Conservation (phyloP, 1,140 invertebrate species). For the Calephelis nemesis region DNA sequence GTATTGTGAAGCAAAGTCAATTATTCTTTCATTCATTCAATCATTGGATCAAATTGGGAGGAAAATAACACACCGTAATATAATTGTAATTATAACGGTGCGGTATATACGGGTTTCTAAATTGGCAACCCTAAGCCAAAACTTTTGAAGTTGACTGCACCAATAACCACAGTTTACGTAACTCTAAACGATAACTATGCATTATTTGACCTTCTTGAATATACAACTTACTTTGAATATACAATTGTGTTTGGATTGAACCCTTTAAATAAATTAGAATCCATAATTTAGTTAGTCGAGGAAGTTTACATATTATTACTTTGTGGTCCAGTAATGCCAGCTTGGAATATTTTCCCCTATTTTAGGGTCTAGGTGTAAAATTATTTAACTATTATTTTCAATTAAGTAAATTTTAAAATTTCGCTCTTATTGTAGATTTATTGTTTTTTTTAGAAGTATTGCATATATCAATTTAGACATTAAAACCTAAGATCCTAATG, state of each 20-base stretch:
- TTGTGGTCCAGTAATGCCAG: not conserved
- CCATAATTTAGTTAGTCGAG: conserved; percentile 6
- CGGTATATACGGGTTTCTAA: not conserved
- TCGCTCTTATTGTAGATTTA: too few species aligned
- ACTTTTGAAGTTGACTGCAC: not conserved
- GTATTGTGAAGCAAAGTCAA: too few species aligned
- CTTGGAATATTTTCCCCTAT: not conserved
- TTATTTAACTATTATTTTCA: too few species aligned
- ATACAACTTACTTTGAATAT: not conserved
- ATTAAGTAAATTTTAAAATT: too few species aligned
- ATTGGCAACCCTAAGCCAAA: not conserved
- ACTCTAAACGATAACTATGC: not conserved
- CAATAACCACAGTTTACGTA: not conserved
- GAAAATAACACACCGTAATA: too few species aligned
- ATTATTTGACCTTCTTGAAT: not conserved
- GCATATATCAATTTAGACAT: too few species aligned
- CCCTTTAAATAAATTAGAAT: conserved; percentile 12
- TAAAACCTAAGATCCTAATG: too few species aligned
- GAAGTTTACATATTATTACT: conserved; percentile 4
- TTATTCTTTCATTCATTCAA: too few species aligned
- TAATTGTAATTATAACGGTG: too few species aligned
- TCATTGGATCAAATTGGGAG: too few species aligned
- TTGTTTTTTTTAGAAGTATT: too few species aligned
- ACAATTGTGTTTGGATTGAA: conserved; percentile 3
- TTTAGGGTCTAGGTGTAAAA: not conserved